Conservation (phyloP, 2,888 invertebrate species). For the Hylaea fasciaria region DNA sequence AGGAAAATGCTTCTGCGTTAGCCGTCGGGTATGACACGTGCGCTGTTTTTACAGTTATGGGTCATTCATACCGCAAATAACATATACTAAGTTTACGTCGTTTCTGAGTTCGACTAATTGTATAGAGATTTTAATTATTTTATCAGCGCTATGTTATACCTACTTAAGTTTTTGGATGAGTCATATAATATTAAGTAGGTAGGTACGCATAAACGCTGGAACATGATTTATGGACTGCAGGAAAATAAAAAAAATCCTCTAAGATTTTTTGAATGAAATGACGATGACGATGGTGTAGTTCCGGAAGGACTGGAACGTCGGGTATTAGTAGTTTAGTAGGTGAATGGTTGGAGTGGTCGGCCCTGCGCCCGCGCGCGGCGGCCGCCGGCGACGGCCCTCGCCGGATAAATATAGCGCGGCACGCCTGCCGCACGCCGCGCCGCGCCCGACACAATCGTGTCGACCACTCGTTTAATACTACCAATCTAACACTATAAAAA, state of each 20-base stretch:
- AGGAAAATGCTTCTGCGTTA: conserved; percentile 29
- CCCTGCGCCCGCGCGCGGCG: conserved; percentile 59
- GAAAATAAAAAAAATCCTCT: conserved; percentile 23
- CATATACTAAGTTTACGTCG: conserved; percentile 18
- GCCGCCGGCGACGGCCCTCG: conserved; percentile 68
- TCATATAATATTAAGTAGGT: background rate
- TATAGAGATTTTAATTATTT: background rate
- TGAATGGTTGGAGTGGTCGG: conserved; percentile 68
- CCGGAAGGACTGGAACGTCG: conserved; percentile 34
- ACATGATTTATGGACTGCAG: background rate
- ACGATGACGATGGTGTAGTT: conserved; percentile 36
- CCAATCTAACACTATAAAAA: conserved; percentile 47
- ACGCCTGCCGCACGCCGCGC: conserved; percentile 70
- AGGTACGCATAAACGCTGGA: background rate
- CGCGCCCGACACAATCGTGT: conserved; percentile 73
- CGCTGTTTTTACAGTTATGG: conserved; percentile 37
- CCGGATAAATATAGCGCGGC: conserved; percentile 79
- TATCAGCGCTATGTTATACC: background rate
- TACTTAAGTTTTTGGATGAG: background rate
- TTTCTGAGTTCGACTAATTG: conserved; percentile 1
- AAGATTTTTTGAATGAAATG: conserved; percentile 37
- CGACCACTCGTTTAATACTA: conserved; percentile 66
- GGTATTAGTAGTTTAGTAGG: conserved; percentile 55
- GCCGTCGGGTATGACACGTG: conserved; percentile 28
- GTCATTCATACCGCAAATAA: conserved; percentile 40